Conservation (phyloP, 37 sponge, comb jelly and placozoan species). For the Beroe forskalii region DNA sequence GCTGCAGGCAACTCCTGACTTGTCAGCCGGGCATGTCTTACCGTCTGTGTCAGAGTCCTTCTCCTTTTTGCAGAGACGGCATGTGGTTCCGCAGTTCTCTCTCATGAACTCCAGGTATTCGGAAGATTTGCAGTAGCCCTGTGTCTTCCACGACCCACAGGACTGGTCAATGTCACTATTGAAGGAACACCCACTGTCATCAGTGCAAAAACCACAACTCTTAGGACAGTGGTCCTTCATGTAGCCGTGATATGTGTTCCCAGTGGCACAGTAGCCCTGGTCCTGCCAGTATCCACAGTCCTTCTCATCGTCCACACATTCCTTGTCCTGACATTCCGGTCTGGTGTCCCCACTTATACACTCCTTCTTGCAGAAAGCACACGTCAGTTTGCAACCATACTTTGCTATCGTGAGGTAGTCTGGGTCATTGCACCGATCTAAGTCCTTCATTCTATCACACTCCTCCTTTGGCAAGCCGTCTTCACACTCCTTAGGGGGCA, state of each 20-base stretch:
- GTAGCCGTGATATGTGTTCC: not conserved
- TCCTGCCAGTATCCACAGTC: not conserved
- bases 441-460: not conserved
- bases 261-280: not conserved
- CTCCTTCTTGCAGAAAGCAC: slow-evolving; percentile 39
- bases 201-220: not conserved
- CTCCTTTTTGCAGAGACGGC: not conserved
- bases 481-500: not conserved
- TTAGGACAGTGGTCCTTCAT: not conserved
- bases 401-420: not conserved
- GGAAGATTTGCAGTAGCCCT: slow-evolving; percentile 10
- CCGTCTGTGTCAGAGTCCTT: not conserved
- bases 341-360: not conserved
- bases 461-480: slow-evolving; percentile 1
- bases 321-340: not conserved
- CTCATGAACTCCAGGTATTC: slow-evolving; percentile 21
- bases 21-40: not conserved
- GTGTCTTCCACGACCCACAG: not conserved
- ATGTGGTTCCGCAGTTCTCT: not conserved
- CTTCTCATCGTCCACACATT: slow-evolving; percentile 9
- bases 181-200: not conserved
- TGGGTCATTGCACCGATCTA: not conserved
- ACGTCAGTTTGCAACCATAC: slow-evolving; percentile 40
- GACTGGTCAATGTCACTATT: not conserved
- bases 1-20: not conserved